Evolutionary conservation across 2,888 invertebrate species (phyloP).

Genomic region (Tridacna crocea): DNA sequence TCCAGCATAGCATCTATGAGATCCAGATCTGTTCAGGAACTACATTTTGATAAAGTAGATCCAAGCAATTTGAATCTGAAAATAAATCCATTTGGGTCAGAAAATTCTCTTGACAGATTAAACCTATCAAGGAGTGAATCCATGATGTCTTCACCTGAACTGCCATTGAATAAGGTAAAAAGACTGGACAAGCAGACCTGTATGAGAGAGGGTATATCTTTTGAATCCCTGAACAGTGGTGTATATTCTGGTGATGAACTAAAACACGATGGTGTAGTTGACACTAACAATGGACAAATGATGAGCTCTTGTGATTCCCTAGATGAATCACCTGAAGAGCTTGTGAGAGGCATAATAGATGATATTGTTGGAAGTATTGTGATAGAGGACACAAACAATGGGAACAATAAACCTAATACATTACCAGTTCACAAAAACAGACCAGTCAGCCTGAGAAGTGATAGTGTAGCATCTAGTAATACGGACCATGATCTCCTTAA

Average conservation of each 20-base stretch:
- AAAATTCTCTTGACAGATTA: slow-evolving; percentile 79
- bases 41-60: slow-evolving; percentile 85
- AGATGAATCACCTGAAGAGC: slow-evolving; percentile 85
- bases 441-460: slow-evolving; percentile 34
- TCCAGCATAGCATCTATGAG: slow-evolving; percentile 70
- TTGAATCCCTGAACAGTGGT: slow-evolving; percentile 65
- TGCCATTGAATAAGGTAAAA: slow-evolving; percentile 71
- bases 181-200: slow-evolving; percentile 81
- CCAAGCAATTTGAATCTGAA: slow-evolving; percentile 88
- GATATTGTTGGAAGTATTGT: slow-evolving; percentile 57
- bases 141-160: slow-evolving; percentile 65
- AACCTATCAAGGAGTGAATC: slow-evolving; percentile 79
- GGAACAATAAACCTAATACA: slow-evolving; percentile 86
- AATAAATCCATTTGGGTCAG: slow-evolving; percentile 88
- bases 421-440: slow-evolving; percentile 76
- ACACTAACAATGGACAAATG: slow-evolving; percentile 1
- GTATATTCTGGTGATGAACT: slow-evolving; percentile 50
- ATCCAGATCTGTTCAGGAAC: slow-evolving; percentile 84
- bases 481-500: slow-evolving; percentile 74
- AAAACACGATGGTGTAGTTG: not conserved
- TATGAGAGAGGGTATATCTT: slow-evolving; percentile 82
- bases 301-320: slow-evolving; percentile 26
- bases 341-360: slow-evolving; percentile 83
- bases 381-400: slow-evolving; percentile 30
- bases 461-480: slow-evolving; percentile 63